These are phyloP conservation scores for Charadrius vociferus DNA, from an alignment of 2,113 vertebrate genomes.

Conservation along the genomic window DNA sequence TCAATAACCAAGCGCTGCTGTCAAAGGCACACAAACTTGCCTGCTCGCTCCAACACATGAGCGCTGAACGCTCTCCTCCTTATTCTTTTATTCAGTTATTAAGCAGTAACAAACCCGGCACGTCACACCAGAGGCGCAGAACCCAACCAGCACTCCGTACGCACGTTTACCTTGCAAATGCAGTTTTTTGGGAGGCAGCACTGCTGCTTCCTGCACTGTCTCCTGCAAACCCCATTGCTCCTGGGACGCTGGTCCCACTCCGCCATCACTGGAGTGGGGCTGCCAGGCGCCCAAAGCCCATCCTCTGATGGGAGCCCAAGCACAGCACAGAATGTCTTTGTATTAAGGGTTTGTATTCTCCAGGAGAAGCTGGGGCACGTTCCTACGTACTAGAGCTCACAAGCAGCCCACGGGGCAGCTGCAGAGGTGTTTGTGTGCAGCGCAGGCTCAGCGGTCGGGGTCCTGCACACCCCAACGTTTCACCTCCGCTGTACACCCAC, in stretches of 20 bases:
- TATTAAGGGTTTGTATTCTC: not conserved
- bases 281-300: not conserved
- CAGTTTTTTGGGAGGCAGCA: not conserved
- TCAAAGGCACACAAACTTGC: not conserved
- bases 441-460: fast-evolving
- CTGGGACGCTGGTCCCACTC: too few species aligned
- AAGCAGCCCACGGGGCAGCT: not conserved
- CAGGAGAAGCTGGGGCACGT: fast-evolving
- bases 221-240: not conserved
- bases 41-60: fast-evolving
- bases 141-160: not conserved
- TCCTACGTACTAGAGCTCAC: not conserved
- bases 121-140: not conserved
- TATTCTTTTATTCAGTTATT: not conserved
- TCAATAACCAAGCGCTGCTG: fast-evolving
- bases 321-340: not conserved
- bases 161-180: fast-evolving
- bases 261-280: fast-evolving
- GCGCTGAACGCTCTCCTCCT: not conserved
- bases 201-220: not conserved
- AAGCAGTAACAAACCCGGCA: not conserved
- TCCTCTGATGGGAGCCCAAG: not conserved
- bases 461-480: fast-evolving
- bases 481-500: fast-evolving
- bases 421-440: not conserved